phyloP scores from a whole-genome alignment of 2,888 invertebrate species.

The Dicroscelio sp. region DNA sequence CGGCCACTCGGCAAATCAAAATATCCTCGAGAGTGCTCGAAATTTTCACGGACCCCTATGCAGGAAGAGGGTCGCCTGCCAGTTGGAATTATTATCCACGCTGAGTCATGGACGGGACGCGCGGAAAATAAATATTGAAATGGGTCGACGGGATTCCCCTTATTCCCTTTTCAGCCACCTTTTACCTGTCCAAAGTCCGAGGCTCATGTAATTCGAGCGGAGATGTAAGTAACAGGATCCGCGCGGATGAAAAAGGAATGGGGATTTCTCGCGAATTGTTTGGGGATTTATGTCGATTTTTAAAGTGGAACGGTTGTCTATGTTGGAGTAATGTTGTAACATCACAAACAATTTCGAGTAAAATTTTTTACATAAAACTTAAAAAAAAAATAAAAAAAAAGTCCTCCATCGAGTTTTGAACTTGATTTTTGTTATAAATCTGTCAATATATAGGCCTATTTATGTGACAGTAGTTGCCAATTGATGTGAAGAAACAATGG shows the following conservation, averaged over 20 bases:
- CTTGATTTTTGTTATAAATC: too few species aligned
- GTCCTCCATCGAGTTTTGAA: too few species aligned
- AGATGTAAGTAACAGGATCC: neutral
- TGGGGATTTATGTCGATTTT: conserved; percentile 30
- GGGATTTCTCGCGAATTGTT: conserved; percentile 20
- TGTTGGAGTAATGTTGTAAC: too few species aligned
- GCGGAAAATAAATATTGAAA: conserved; percentile 55
- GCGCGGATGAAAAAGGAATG: neutral
- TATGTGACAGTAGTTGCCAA: too few species aligned
- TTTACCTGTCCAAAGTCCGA: conserved; percentile 45
- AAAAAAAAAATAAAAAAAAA: too few species aligned
- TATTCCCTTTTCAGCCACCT: neutral
- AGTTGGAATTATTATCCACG: conserved; percentile 50
- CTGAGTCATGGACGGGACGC: conserved; percentile 46
- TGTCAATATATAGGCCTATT: too few species aligned
- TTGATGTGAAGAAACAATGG: too few species aligned
- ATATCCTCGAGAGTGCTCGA: conserved; percentile 58
- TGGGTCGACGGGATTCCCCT: conserved; percentile 26
- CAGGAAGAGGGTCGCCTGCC: conserved; percentile 28
- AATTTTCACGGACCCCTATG: conserved; percentile 31
- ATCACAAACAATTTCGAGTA: too few species aligned
- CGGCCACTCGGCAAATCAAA: conserved; percentile 54
- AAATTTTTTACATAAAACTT: too few species aligned
- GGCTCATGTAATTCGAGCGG: conserved; percentile 39
- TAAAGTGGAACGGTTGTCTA: too few species aligned